A percentile compares a stretch with the other conserved stretches of the same genome.
Evolutionary conservation across 2,888 invertebrate species (phyloP).

Genomic region (Brachynemurus nebulosus): DNA sequence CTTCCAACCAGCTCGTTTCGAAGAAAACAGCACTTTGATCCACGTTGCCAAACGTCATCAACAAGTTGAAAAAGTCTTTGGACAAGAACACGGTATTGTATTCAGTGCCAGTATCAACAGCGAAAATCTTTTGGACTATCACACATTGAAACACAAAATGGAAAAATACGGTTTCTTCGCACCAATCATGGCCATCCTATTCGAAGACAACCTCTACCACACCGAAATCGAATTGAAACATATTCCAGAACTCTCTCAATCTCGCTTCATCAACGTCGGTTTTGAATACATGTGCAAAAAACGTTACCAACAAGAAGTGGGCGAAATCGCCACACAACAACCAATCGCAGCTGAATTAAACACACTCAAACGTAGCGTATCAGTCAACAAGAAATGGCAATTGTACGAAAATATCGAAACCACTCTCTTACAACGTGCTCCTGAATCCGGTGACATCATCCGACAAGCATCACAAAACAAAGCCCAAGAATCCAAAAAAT

Average conservation of each 20-base stretch:
- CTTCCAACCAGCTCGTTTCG: conserved; percentile 35
- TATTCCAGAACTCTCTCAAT: not conserved
- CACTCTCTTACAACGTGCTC: too few species aligned
- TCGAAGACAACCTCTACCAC: not conserved
- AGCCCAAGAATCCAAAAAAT: too few species aligned
- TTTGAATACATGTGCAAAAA: not conserved
- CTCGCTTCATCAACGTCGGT: not conserved
- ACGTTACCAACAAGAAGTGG: not conserved
- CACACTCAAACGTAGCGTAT: not conserved
- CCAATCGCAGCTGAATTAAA: not conserved
- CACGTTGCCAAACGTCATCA: conserved; percentile 29
- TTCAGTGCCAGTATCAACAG: not conserved
- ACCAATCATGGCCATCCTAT: not conserved
- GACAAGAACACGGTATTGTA: not conserved
- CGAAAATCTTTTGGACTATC: not conserved
- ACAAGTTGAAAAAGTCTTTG: not conserved
- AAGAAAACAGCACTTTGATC: conserved; percentile 26
- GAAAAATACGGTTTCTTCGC: not conserved
- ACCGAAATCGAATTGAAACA: not conserved
- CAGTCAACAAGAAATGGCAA: too few species aligned
- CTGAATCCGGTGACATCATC: too few species aligned
- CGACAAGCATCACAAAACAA: too few species aligned
- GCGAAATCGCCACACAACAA: not conserved
- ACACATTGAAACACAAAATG: not conserved
- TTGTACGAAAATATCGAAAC: too few species aligned